Percentiles rank a stretch among this genome's conserved stretches.
These are phyloP conservation scores for Cryptoblepharus egeriae DNA, from an alignment of 2,797 vertebrate genomes.

Conservation along the genomic window DNA sequence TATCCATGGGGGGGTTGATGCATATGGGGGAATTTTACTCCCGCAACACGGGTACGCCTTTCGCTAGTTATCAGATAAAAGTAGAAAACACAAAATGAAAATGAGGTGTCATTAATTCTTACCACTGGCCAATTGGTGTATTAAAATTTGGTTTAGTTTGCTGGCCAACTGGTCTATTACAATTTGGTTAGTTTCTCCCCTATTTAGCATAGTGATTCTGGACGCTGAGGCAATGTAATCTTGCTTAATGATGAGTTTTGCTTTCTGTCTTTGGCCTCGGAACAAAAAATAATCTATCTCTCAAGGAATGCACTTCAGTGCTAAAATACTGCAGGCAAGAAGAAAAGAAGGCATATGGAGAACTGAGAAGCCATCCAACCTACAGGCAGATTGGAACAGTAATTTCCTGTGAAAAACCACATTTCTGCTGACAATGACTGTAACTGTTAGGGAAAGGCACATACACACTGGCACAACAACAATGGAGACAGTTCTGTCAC, in stretches of 20 bases:
- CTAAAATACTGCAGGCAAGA: constrained; percentile 24
- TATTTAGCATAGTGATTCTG: neutral
- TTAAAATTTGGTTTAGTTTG: no score
- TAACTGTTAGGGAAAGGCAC: neutral
- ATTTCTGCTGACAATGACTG: constrained; percentile 21
- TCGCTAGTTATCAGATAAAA: no score
- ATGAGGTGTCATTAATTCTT: neutral
- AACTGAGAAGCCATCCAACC: constrained; percentile 32
- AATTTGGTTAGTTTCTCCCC: no score
- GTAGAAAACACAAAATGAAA: neutral
- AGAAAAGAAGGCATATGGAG: neutral
- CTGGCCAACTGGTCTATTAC: no score
- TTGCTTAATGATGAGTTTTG: constrained; percentile 1
- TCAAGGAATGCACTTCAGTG: constrained; percentile 21
- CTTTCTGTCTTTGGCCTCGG: constrained; percentile 33
- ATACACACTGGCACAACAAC: constrained; percentile 4
- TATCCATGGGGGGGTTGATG: no score
- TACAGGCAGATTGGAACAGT: constrained; percentile 23
- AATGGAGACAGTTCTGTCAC: neutral
- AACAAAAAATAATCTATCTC: constrained; percentile 7
- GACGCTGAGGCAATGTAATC: rapidly evolving
- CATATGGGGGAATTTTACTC: no score
- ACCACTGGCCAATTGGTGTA: neutral
- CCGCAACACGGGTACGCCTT: no score
- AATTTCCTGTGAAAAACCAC: constrained; percentile 25